Evolutionary conservation across 2,113 vertebrate species (phyloP).

Genomic region (Perca schrenkii): DNA sequence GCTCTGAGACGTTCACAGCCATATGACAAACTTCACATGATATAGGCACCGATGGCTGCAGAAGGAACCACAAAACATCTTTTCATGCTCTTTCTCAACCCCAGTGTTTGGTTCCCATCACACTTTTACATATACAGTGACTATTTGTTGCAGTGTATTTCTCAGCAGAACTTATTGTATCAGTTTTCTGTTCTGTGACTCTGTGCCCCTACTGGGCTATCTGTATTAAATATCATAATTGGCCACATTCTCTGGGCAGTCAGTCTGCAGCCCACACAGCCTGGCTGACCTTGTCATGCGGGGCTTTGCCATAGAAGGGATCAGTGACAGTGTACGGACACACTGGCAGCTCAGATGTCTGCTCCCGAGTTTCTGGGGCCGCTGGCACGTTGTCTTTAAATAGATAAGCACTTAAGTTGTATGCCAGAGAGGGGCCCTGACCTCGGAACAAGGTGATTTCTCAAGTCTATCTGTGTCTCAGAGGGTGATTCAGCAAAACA

Average conservation of each 20-base stretch:
- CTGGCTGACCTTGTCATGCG: constrained; percentile 70
- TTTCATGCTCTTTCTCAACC: constrained; percentile 4
- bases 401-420: constrained; percentile 84
- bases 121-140: background rate
- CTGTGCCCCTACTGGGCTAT: constrained; percentile 9
- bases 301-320: constrained; percentile 72
- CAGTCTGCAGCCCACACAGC: constrained; percentile 29
- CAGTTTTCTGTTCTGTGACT: constrained; percentile 41
- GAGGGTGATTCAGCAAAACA: constrained; percentile 72
- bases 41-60: constrained; percentile 9
- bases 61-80: constrained; percentile 22
- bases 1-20: constrained; percentile 49
- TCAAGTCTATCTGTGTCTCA: constrained; percentile 56
- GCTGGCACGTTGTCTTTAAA: constrained; percentile 81
- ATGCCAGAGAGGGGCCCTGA: constrained; percentile 42
- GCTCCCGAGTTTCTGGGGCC: constrained; percentile 49
- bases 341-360: constrained; percentile 74
- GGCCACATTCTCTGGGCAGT: constrained; percentile 28
- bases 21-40: constrained; percentile 67
- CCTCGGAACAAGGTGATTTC: constrained; percentile 69
- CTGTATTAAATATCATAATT: constrained; percentile 29
- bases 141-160: background rate
- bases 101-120: constrained; percentile 4
- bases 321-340: constrained; percentile 72
- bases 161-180: constrained; percentile 15